Conservation (phyloP, 2,797 vertebrate species). For the Mormyrops attenuatus region DNA sequence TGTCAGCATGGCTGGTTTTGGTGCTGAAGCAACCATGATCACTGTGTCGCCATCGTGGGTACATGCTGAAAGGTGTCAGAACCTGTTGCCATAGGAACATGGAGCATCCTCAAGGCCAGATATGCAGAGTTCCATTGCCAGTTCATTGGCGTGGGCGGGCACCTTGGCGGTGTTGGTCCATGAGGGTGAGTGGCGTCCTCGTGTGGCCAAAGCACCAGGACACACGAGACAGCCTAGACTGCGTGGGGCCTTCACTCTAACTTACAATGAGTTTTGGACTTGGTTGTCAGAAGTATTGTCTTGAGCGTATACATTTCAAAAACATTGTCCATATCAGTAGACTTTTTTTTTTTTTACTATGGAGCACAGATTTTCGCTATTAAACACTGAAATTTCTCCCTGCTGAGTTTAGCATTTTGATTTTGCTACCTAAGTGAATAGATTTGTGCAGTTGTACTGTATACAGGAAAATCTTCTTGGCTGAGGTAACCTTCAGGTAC, state of each 20-base stretch:
- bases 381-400: neutral
- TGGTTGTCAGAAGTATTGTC: neutral
- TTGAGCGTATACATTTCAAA: neutral
- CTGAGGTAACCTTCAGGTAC: neutral
- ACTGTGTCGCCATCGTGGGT: neutral
- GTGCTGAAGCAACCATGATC: neutral
- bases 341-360: neutral
- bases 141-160: neutral
- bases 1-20: neutral
- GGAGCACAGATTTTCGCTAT: neutral
- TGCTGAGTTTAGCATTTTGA: neutral
- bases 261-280: neutral
- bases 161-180: neutral
- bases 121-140: neutral
- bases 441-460: neutral
- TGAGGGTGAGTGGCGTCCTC: neutral
- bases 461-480: neutral
- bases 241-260: neutral
- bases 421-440: neutral
- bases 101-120: neutral
- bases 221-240: neutral
- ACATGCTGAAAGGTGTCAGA: neutral
- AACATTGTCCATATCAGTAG: neutral
- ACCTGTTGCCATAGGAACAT: conserved; percentile 13
- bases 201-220: neutral